Conservation (phyloP, 2,113 vertebrate species). For the Phalacrocorax aristotelis region DNA sequence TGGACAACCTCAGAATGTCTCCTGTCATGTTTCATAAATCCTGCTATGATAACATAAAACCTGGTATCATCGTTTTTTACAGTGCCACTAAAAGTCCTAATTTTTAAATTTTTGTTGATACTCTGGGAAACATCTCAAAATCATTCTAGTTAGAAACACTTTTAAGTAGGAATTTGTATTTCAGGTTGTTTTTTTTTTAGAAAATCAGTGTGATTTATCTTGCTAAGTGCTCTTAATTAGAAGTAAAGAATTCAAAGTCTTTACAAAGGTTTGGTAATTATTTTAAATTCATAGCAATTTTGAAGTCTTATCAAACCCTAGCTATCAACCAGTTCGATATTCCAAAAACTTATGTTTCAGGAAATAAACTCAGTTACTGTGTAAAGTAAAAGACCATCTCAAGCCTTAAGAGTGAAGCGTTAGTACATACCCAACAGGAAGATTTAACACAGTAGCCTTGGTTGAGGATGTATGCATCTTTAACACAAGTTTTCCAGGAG, state of each 20-base stretch:
- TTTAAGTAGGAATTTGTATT: not conserved
- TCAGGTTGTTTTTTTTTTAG: not conserved
- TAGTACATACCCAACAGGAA: slow-evolving; percentile 86
- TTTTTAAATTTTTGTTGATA: not conserved
- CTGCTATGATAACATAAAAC: too few relatives aligned
- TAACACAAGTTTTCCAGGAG: slow-evolving; percentile 72
- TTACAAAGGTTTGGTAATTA: not conserved
- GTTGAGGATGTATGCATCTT: slow-evolving; percentile 82
- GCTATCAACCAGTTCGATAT: not conserved
- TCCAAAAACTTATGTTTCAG: not conserved
- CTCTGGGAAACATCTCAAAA: not conserved
- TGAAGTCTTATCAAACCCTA: not conserved
- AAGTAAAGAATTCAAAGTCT: not conserved
- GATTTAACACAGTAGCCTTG: slow-evolving; percentile 78
- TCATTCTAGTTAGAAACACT: not conserved
- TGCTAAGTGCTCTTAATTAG: not conserved
- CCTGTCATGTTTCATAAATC: not conserved
- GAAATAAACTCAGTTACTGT: not conserved
- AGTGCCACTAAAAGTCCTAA: not conserved
- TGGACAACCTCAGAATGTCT: not conserved
- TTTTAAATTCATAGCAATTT: not conserved
- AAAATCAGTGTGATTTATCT: not conserved
- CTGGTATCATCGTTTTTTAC: not conserved
- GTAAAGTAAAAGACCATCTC: not conserved
- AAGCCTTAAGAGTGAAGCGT: not conserved